phyloP scores from a whole-genome alignment of 1,140 invertebrate species.

The Drosophila pallidifrons region DNA sequence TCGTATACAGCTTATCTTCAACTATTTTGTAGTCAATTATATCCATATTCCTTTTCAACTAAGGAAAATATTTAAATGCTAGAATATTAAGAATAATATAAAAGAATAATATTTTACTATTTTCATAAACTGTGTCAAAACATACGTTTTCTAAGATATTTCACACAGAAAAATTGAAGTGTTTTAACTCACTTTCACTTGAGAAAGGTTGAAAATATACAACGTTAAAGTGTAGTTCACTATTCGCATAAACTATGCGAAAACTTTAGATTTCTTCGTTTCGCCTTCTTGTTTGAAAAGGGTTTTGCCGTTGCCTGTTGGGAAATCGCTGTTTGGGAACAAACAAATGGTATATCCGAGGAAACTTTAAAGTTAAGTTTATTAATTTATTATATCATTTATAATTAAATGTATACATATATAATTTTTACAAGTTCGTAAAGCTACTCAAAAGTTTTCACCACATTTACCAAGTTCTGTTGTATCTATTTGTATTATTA shows the following conservation, averaged over 20 bases:
- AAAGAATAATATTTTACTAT: neutral
- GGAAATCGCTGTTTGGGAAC: neutral
- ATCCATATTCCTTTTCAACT: neutral
- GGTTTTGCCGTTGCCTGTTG: neutral
- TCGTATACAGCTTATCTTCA: neutral
- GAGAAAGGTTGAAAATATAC: neutral
- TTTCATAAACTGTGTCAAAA: neutral
- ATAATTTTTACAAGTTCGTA: conserved; percentile 80
- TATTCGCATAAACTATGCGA: neutral
- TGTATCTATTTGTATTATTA: conserved; percentile 29
- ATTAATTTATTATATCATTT: conserved; percentile 73
- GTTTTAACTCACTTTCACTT: too few species aligned
- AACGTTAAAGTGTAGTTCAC: conserved; percentile 4
- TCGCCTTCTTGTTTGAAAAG: neutral
- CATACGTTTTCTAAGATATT: neutral
- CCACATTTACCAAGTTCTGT: conserved; percentile 54
- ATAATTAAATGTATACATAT: conserved; percentile 80
- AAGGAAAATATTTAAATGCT: neutral
- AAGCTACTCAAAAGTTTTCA: conserved; percentile 76
- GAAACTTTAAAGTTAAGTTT: conserved; percentile 61
- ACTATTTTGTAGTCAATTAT: neutral
- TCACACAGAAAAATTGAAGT: too few species aligned
- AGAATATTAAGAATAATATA: neutral
- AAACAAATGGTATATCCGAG: neutral
- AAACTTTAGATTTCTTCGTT: conserved; percentile 5